phyloP scores from a whole-genome alignment of 2,888 invertebrate genomes.

The Galerucella calmariensis region DNA sequence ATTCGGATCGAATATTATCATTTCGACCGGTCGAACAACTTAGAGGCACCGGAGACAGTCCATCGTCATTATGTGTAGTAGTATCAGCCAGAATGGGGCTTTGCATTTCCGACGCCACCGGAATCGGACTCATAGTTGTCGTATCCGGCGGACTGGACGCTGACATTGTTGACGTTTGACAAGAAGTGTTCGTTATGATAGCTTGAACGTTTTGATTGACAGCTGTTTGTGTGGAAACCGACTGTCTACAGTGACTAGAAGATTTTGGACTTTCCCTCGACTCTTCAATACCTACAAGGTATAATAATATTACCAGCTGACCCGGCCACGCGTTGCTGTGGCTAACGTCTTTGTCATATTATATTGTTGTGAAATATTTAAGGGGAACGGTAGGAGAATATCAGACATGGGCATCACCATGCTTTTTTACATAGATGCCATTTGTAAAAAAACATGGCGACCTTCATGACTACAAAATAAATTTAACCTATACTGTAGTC shows the following conservation, averaged over 20 bases:
- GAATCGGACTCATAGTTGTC: constrained; percentile 85
- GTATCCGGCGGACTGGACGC: constrained; percentile 83
- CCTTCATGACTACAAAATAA: too few relatives aligned
- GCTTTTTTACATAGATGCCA: too few relatives aligned
- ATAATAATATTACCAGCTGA: not conserved
- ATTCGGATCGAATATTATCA: constrained; percentile 56
- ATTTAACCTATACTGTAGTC: too few relatives aligned
- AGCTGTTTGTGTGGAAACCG: constrained; percentile 81
- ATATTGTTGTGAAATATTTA: too few relatives aligned
- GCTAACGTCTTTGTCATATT: too few relatives aligned
- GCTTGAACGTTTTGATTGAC: constrained; percentile 67
- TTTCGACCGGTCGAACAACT: constrained; percentile 60
- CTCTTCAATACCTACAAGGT: constrained; percentile 13
- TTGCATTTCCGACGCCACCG: constrained; percentile 71
- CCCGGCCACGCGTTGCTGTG: too few relatives aligned
- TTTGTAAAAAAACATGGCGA: too few relatives aligned
- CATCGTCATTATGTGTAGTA: constrained; percentile 64
- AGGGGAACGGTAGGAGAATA: too few relatives aligned
- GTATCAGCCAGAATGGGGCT: constrained; percentile 65
- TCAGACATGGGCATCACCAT: too few relatives aligned
- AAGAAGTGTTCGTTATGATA: constrained; percentile 64
- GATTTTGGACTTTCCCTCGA: constrained; percentile 39
- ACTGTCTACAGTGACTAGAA: constrained; percentile 68
- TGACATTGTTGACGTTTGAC: constrained; percentile 62
- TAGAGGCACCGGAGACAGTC: constrained; percentile 63